Evolutionary conservation across 2,797 vertebrate species (phyloP).

Genomic region (Neosalanx taihuensis): DNA sequence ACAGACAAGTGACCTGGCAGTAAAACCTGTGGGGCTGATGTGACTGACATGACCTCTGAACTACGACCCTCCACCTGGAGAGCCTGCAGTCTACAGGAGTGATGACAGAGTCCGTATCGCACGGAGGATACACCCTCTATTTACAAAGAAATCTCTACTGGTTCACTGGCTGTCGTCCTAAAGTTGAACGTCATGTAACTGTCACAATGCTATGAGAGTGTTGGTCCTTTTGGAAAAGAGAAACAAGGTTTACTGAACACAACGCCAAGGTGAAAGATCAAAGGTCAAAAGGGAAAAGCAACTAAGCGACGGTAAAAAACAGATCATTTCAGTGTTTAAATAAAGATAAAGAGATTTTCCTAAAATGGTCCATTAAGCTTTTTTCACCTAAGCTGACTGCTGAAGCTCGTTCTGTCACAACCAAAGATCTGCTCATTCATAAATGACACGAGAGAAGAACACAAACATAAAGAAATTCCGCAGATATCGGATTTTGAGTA

Average conservation of each 20-base stretch:
- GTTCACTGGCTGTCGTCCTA: slow-evolving; percentile 56
- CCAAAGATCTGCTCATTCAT: slow-evolving; percentile 50
- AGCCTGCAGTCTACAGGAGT: not conserved
- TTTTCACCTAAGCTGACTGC: slow-evolving; percentile 77
- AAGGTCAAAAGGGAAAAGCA: slow-evolving; percentile 33
- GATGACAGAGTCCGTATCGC: slow-evolving; percentile 61
- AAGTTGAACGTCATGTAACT: slow-evolving; percentile 63
- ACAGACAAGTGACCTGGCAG: slow-evolving; percentile 37
- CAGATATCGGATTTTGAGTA: slow-evolving; percentile 48
- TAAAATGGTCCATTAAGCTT: slow-evolving; percentile 78
- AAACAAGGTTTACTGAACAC: slow-evolving; percentile 38
- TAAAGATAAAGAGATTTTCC: slow-evolving; percentile 67
- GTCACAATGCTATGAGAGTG: slow-evolving; percentile 59
- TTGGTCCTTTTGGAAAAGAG: slow-evolving; percentile 44
- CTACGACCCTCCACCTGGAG: not conserved
- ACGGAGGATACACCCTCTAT: slow-evolving; percentile 67
- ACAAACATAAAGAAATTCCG: slow-evolving; percentile 33
- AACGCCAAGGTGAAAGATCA: slow-evolving; percentile 51
- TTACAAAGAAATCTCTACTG: slow-evolving; percentile 73
- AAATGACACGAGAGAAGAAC: slow-evolving; percentile 58
- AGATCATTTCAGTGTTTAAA: slow-evolving; percentile 51
- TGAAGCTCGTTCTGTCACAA: slow-evolving; percentile 74
- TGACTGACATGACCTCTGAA: slow-evolving; percentile 11
- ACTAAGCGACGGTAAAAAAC: slow-evolving; percentile 54
- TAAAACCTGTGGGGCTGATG: slow-evolving; percentile 60